Base-by-base conservation (phyloP, 2,113 vertebrate species). In the Chionomys nivalis region DNA sequence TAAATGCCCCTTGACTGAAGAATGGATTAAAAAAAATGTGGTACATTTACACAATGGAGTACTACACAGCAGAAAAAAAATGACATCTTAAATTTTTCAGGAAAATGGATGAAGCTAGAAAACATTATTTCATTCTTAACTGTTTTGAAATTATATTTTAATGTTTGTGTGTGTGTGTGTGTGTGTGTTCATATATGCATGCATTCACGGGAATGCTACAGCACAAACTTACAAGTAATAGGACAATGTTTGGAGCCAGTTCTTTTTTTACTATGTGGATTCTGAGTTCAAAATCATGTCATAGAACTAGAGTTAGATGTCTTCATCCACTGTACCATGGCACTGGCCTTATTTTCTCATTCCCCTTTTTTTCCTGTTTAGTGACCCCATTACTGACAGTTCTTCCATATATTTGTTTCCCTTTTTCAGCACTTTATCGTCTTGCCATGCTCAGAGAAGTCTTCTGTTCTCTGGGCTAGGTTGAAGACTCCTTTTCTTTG, bases 381-480 rank as follows among this genome's bases (percentile, higher is more conserved):
- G 63, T 17, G 93, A 87, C 2, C 39, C 21, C 8, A 13, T 13
- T 82, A 36, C 73, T 49, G 0, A 23, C n/a, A 61, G 24, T 55
- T 39, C 31, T 42, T 65, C 47, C 21, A 36, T 7, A 55, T 3
- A n/a, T 26, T 61, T 42, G 24, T 9, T 44, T 14, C 12, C 61
- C 1, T 2, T 0, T 63, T 16, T 91, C 42, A 89, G 31, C 26
- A n/a, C 55, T 5, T 16, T 33, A 49, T 0, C 0, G 4, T 87
- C 26, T 83, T 61, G 1, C 52, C 24, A 33, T 65, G 24, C 8
- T 81, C n/a, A 8, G 85, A 47, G 70, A 14, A 52, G 0, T 13
- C 1, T 55, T 63, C 4, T 24, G 0, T 2, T 28, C 4, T 58
- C 33, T 0, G 1, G 28, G 14, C 36, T 90, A 75, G 2, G 36